Evolutionary conservation across 1,140 invertebrate genomes (phyloP).

Genomic region (Belonocnema kinseyi): DNA sequence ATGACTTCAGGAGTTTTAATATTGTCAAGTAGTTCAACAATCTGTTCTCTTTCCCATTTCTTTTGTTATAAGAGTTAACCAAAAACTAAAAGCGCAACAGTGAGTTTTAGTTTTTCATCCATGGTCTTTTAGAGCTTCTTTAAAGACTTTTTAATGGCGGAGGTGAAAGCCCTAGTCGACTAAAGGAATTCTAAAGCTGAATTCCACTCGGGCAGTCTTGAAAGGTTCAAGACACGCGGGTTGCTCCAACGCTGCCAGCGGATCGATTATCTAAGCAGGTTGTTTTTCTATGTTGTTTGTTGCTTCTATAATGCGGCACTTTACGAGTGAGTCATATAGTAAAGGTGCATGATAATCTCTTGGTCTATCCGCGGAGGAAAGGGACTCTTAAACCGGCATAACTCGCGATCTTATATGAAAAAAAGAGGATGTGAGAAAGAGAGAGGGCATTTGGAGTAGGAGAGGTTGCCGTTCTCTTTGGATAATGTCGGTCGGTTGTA

Average conservation of each 20-base stretch:
- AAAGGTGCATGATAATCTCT: constrained; percentile 48
- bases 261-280: constrained; percentile 49
- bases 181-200: constrained; percentile 4
- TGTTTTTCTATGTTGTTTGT: constrained; percentile 35
- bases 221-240: constrained; percentile 1
- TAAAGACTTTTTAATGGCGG: not conserved
- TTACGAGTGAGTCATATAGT: constrained; percentile 51
- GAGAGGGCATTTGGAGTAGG: constrained; percentile 15
- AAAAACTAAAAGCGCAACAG: not conserved
- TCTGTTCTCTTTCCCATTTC: no score
- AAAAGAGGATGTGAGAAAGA: not conserved
- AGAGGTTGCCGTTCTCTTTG: constrained; percentile 21
- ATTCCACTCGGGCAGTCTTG: constrained; percentile 9
- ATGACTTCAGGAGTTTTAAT: no score
- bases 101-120: not conserved
- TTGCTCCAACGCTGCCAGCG: constrained; percentile 15
- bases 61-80: not conserved
- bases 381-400: constrained; percentile 4
- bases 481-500: constrained; percentile 47
- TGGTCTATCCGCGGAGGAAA: constrained; percentile 34
- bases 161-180: not conserved
- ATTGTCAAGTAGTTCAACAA: no score
- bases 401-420: constrained; percentile 10
- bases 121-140: constrained; percentile 10
- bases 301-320: constrained; percentile 38